A percentile compares a stretch with the other conserved stretches of the same genome.
Conservation (phyloP, 2,113 vertebrate genomes). For the Microcebus ravelobensis region DNA sequence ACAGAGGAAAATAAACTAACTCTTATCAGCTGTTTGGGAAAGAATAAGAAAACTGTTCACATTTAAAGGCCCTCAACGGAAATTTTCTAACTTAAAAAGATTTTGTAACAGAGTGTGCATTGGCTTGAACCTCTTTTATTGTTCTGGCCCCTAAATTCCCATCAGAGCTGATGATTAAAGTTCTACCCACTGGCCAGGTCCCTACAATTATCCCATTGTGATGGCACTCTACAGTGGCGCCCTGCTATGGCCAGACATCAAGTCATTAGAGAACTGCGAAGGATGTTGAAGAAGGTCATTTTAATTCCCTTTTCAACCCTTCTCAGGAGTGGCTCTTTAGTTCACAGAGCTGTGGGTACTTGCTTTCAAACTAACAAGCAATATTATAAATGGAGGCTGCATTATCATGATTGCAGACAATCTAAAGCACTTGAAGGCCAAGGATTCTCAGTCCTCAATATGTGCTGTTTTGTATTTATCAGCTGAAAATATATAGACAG, state of each 20-base stretch:
- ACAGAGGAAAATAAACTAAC: not conserved
- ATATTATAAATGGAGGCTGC: slow-evolving; percentile 73
- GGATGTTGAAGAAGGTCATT: slow-evolving; percentile 75
- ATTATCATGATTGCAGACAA: slow-evolving; percentile 75
- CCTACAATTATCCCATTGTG: slow-evolving; percentile 80
- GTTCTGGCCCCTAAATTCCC: slow-evolving; percentile 66
- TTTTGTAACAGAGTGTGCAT: slow-evolving; percentile 32
- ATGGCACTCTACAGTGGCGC: not conserved
- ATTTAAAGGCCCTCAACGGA: slow-evolving; percentile 26
- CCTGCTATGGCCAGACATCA: slow-evolving; percentile 73
- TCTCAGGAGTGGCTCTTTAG: slow-evolving; percentile 75
- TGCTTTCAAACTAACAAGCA: slow-evolving; percentile 77
- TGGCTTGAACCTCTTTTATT: slow-evolving; percentile 61
- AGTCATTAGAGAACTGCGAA: slow-evolving; percentile 71
- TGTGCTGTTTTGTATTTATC: slow-evolving; percentile 55
- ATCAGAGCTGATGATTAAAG: slow-evolving; percentile 75
- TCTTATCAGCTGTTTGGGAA: not conserved
- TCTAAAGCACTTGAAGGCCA: slow-evolving; percentile 67
- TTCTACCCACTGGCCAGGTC: slow-evolving; percentile 68
- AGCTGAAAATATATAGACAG: slow-evolving; percentile 18
- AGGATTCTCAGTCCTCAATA: slow-evolving; percentile 50
- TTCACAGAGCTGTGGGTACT: slow-evolving; percentile 69
- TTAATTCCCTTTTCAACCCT: slow-evolving; percentile 76
- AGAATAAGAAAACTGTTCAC: not conserved
- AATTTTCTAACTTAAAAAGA: slow-evolving; percentile 32